Conservation (phyloP, 2,797 vertebrate genomes). For the Acropternis orthonyx region DNA sequence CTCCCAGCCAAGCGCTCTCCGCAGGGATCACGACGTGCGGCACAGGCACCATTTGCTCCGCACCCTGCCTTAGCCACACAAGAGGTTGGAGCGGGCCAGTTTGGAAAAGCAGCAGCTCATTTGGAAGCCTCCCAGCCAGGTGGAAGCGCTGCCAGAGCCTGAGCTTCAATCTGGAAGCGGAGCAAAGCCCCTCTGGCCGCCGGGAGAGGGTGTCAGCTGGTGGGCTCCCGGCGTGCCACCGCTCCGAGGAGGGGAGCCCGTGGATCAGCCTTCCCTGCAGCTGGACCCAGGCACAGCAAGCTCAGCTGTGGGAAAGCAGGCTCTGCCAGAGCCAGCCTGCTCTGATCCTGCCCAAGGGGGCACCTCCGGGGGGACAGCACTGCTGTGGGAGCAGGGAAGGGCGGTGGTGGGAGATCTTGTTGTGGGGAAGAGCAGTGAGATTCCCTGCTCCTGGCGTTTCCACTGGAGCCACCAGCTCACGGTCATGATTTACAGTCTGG, state of each 20-base stretch:
- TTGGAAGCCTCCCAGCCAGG: constrained; percentile 17
- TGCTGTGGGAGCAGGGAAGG: background rate
- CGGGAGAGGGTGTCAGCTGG: background rate
- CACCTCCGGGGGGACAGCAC: accelerated
- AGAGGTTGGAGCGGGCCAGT: background rate
- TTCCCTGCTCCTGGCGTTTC: accelerated
- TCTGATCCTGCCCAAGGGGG: accelerated
- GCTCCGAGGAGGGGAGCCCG: background rate
- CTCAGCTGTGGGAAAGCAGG: background rate
- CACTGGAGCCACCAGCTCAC: background rate
- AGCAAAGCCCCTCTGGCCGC: background rate
- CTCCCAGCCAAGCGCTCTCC: background rate
- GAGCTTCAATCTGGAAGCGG: background rate
- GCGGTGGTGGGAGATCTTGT: background rate
- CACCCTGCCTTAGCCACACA: background rate
- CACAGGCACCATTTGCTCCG: background rate
- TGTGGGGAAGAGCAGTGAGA: background rate
- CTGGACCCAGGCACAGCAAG: background rate
- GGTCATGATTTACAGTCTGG: accelerated
- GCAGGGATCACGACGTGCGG: background rate
- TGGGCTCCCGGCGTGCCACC: background rate
- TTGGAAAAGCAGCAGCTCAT: constrained; percentile 23
- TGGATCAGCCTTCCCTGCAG: background rate
- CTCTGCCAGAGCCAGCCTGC: background rate
- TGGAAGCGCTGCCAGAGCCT: background rate